A percentile compares a stretch with the other conserved stretches of the same genome.
These are phyloP conservation scores for Chiroxiphia lanceolata DNA, from an alignment of 2,797 vertebrate species.

Conservation along the genomic window DNA sequence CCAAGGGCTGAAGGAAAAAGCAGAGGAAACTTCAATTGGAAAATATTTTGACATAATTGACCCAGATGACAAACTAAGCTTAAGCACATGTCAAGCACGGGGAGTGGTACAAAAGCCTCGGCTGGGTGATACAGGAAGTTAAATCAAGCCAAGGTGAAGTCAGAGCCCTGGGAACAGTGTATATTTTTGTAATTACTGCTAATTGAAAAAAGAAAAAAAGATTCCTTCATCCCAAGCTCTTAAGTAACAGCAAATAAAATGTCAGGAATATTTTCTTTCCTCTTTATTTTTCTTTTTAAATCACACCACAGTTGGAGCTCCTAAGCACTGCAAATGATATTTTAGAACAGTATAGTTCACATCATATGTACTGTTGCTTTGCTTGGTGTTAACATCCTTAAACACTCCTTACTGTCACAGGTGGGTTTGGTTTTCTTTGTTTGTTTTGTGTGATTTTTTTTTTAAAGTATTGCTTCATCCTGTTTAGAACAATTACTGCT, in stretches of 20 bases:
- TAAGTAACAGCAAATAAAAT: slow-evolving; percentile 1
- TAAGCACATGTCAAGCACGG: slow-evolving; percentile 72
- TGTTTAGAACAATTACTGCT: not conserved
- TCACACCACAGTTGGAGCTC: not conserved
- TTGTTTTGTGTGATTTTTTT: not conserved
- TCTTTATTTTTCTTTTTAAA: not conserved
- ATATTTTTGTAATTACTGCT: slow-evolving; percentile 60
- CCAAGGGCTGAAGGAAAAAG: slow-evolving; percentile 59
- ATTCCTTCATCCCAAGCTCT: not conserved
- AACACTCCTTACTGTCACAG: not conserved
- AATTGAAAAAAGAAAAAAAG: slow-evolving; percentile 3
- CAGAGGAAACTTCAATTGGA: slow-evolving; percentile 70
- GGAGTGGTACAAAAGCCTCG: slow-evolving; percentile 53
- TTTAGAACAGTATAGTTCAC: not conserved
- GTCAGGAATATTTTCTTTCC: not conserved
- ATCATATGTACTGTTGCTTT: not conserved
- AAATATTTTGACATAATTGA: slow-evolving; percentile 80
- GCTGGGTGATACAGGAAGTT: slow-evolving; percentile 11
- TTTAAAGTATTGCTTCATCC: not conserved
- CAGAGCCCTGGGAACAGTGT: slow-evolving; percentile 19
- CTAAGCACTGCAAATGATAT: not conserved
- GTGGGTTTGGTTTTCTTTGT: not conserved
- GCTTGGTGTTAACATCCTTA: not conserved
- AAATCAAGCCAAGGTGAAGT: slow-evolving; percentile 50
- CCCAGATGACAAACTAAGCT: slow-evolving; percentile 80